Evolutionary conservation across 2,888 invertebrate genomes (phyloP).

Genomic region (Ditylenchus weischeri): DNA sequence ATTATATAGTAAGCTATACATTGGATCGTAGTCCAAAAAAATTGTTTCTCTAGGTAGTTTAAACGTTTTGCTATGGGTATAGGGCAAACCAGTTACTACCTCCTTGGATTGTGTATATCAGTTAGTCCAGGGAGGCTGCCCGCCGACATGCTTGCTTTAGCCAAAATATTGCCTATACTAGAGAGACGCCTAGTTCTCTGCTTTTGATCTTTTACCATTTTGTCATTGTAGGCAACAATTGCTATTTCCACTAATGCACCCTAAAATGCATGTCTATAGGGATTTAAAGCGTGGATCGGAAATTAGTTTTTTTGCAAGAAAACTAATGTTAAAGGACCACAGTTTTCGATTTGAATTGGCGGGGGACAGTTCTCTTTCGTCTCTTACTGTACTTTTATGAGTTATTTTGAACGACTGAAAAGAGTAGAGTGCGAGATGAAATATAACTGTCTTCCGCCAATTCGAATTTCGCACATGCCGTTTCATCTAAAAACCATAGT

Average conservation of each 20-base stretch:
- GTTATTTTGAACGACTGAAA: too few relatives aligned
- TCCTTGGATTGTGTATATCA: slow-evolving; percentile 8
- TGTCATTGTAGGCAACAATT: slow-evolving; percentile 57
- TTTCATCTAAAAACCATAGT: too few relatives aligned
- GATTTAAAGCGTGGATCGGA: background rate
- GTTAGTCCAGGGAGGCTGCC: slow-evolving; percentile 12
- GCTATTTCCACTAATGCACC: slow-evolving; percentile 51
- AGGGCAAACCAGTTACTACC: background rate
- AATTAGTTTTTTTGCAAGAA: too few relatives aligned
- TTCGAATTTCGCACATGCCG: too few relatives aligned
- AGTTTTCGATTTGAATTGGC: too few relatives aligned
- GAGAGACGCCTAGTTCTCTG: slow-evolving; percentile 33
- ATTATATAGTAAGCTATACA: too few relatives aligned
- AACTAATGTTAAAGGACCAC: too few relatives aligned
- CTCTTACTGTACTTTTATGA: too few relatives aligned
- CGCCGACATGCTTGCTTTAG: slow-evolving; percentile 28
- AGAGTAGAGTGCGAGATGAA: too few relatives aligned
- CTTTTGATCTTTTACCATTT: slow-evolving; percentile 51
- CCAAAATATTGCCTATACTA: slow-evolving; percentile 34
- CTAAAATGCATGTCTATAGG: slow-evolving; percentile 5
- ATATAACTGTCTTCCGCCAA: too few relatives aligned
- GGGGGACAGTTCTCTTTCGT: too few relatives aligned
- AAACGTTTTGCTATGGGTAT: background rate
- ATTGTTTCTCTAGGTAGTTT: slow-evolving; percentile 20
- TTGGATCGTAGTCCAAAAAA: slow-evolving; percentile 26